Base-by-base conservation (phyloP, 2,113 vertebrate genomes). In the Corynorhinus townsendii region DNA sequence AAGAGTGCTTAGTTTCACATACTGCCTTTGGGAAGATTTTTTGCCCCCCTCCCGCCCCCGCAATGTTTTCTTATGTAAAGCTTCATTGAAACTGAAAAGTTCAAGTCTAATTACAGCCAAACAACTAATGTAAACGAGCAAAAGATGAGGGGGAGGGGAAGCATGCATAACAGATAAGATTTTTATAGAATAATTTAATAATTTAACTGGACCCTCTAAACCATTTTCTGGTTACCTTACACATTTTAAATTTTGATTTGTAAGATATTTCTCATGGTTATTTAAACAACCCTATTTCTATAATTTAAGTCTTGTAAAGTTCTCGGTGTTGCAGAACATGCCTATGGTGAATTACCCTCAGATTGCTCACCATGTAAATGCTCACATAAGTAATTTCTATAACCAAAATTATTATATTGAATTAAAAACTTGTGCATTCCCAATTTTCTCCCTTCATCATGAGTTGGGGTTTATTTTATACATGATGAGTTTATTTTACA, bases 201-300 rank as follows among this genome's bases (percentile, higher is more conserved):
- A 88, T 96, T 93, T 87, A 94, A 96, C 80, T 91, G 66, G 17
- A 91, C 3, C 6, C 20, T 66, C 0, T 86, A 77, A 86, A 89
- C 86, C 76, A 43, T 86, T 89, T 91, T 97, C 94, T 97, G 86
- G 40, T 86, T 20, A 30, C 77, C 17, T 95, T 17, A 97, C 71
- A 7, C 45, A 56, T 56, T 81, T 96, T 92, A 93, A 91, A 81
- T n/a, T 95, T 96, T 82, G 24, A 93, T 94, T 93, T 86, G 73
- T 64, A 96, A 94, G 89, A 40, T 95, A 96, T 69, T 97, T 96
- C 76, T 80, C 14, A 4, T 96, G 40, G 19, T 97, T 86, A 62
- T 86, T 97, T 94, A 69, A 92, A 81, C 14, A 79, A 26, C 80
- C 3, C 30, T 79, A 38, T 52, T 94, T 22, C 62, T 97, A 11